Conservation (phyloP, 2,113 vertebrate species). For the Neoarius graeffei region DNA sequence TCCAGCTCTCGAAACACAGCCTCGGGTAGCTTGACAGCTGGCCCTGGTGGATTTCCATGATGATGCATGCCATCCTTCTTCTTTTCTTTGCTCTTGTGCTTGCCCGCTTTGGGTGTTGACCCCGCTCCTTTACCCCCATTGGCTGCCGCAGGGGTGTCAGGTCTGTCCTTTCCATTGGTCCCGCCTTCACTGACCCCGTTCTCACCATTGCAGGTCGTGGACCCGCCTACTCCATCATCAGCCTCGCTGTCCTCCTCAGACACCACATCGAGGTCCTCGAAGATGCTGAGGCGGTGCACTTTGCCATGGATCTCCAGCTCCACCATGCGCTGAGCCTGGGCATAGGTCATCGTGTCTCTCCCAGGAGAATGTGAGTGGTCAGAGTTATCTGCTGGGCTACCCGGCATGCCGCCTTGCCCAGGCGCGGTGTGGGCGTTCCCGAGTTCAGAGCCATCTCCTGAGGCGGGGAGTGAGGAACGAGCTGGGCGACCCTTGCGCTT, state of each 20-base stretch:
- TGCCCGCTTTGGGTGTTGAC: conserved; percentile 87
- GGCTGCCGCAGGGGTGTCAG: conserved; percentile 76
- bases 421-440: conserved; percentile 59
- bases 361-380: conserved; percentile 89
- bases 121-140: conserved; percentile 73
- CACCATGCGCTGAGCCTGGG: conserved; percentile 96
- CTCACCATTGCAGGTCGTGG: conserved; percentile 70
- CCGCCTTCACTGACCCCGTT: conserved; percentile 73
- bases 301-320: conserved; percentile 94
- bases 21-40: conserved; percentile 91
- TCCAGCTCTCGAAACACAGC: conserved; percentile 94
- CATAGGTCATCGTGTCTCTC: conserved; percentile 95
- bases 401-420: conserved; percentile 71
- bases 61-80: conserved; percentile 90
- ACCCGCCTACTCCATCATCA: conserved; percentile 72
- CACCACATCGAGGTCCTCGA: conserved; percentile 94
- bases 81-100: conserved; percentile 97
- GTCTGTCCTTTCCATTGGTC: conserved; percentile 86
- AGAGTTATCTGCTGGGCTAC: conserved; percentile 81
- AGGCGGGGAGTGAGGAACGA: conserved; percentile 68
- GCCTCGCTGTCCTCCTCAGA: conserved; percentile 92
- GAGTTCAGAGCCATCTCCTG: conserved; percentile 65
- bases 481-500: conserved; percentile 95
- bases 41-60: conserved; percentile 81
- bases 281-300: conserved; percentile 95